These are phyloP conservation scores for Mellivora capensis DNA, from an alignment of 2,113 vertebrate species.

Conservation along the genomic window DNA sequence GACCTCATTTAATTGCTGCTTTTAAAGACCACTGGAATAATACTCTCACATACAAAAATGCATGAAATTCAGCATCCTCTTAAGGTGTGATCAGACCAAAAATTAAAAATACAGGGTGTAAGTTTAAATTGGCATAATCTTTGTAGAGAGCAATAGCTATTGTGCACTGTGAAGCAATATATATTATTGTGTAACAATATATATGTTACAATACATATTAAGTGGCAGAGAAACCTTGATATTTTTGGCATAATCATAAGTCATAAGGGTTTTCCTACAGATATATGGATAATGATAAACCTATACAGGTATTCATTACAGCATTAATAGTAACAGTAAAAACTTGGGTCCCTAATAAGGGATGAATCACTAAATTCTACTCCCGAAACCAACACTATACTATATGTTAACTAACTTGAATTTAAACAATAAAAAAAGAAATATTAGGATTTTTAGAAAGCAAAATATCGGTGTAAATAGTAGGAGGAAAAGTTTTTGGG, in stretches of 20 bases:
- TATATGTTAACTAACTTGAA: background rate
- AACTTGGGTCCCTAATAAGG: background rate
- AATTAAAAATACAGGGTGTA: background rate
- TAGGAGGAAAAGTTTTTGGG: background rate
- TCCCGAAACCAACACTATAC: background rate
- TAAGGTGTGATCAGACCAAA: slow-evolving; percentile 41
- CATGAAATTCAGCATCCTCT: slow-evolving; percentile 52
- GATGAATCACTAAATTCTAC: background rate
- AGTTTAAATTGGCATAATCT: slow-evolving; percentile 22
- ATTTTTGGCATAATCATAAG: background rate
- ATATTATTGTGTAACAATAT: background rate
- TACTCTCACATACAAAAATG: slow-evolving; percentile 19
- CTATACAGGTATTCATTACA: background rate
- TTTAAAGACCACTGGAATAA: slow-evolving; percentile 65
- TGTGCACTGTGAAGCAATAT: background rate
- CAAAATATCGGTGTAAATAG: background rate
- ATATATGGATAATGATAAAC: background rate
- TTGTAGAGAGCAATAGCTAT: background rate
- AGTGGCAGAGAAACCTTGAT: background rate
- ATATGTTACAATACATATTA: background rate
- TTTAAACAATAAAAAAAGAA: background rate
- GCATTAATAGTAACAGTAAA: slow-evolving; percentile 31
- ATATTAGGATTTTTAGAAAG: background rate
- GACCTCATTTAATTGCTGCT: slow-evolving; percentile 76
- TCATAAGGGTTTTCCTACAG: background rate